Evolutionary conservation across 1,140 invertebrate genomes (phyloP).

Genomic region (Drosophila simulans): DNA sequence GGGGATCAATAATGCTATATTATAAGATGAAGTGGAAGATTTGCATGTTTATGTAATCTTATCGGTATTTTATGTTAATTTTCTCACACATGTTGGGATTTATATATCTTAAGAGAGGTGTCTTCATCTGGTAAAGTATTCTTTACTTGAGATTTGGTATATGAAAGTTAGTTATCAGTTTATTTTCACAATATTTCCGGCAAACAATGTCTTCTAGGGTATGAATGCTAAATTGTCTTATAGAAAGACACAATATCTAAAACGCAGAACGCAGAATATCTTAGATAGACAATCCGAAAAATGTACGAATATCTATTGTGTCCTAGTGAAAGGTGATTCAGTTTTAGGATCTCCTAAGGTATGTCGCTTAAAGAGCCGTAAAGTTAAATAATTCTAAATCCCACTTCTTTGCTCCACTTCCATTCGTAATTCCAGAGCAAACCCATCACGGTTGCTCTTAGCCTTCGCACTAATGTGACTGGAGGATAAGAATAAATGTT

Average conservation of each 20-base stretch:
- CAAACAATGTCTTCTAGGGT: too few species aligned
- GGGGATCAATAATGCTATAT: constrained; percentile 14
- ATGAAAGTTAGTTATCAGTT: too few species aligned
- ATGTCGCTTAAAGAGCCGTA: not conserved
- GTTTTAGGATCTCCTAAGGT: not conserved
- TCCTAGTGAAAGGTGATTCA: too few species aligned
- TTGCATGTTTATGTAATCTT: constrained; percentile 28
- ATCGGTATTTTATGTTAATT: constrained; percentile 27
- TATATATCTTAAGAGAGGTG: not conserved
- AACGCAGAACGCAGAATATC: too few species aligned
- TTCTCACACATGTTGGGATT: not conserved
- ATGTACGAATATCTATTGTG: too few species aligned
- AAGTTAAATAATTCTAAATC: not conserved
- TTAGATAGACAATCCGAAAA: too few species aligned
- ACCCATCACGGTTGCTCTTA: constrained; percentile 8
- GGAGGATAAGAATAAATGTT: constrained; percentile 49
- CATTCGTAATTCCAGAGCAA: not conserved
- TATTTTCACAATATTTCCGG: too few species aligned
- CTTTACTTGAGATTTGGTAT: not conserved
- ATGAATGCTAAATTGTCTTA: too few species aligned
- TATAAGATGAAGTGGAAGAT: constrained; percentile 3
- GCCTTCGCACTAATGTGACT: constrained; percentile 39
- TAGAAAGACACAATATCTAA: too few species aligned
- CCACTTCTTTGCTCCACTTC: constrained; percentile 3
- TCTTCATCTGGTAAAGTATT: not conserved